Percentiles rank a stretch among this genome's conserved stretches.
phyloP scores from a whole-genome alignment of 2,113 vertebrate species.

The Oryzias javanicus region DNA sequence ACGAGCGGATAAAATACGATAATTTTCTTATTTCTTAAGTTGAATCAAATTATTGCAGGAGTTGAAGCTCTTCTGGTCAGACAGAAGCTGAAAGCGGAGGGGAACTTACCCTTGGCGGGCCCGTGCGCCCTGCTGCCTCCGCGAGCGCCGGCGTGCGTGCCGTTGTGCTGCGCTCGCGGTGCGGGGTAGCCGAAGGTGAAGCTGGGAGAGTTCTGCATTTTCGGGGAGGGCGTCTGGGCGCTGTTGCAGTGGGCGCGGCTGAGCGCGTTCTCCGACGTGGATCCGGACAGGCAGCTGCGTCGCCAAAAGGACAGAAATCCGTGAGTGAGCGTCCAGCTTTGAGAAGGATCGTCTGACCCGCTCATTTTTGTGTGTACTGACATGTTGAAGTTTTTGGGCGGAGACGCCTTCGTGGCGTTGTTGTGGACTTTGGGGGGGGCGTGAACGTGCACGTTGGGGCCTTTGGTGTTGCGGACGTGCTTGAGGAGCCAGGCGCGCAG shows the following conservation, averaged over 20 bases:
- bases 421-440: conserved; percentile 36
- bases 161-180: conserved; percentile 55
- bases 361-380: conserved; percentile 26
- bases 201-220: conserved; percentile 84
- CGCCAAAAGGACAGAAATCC: neutral
- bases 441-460: conserved; percentile 55
- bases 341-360: neutral
- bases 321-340: neutral
- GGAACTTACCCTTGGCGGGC: conserved; percentile 85
- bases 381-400: conserved; percentile 78
- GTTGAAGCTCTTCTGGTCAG: too few relatives aligned
- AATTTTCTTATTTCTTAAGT: too few relatives aligned
- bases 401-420: conserved; percentile 57
- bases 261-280: conserved; percentile 82
- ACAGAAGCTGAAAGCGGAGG: conserved; percentile 3
- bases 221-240: conserved; percentile 83
- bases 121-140: conserved; percentile 70
- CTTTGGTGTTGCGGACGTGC: conserved; percentile 86
- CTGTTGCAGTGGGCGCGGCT: conserved; percentile 80
- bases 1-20: too few relatives aligned
- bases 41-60: too few relatives aligned
- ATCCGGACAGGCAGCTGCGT: conserved; percentile 78
- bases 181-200: conserved; percentile 82
- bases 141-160: conserved; percentile 42
- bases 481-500: conserved; percentile 92